Base-by-base conservation (phyloP, 2,888 invertebrate genomes). In the Lagria hirta region DNA sequence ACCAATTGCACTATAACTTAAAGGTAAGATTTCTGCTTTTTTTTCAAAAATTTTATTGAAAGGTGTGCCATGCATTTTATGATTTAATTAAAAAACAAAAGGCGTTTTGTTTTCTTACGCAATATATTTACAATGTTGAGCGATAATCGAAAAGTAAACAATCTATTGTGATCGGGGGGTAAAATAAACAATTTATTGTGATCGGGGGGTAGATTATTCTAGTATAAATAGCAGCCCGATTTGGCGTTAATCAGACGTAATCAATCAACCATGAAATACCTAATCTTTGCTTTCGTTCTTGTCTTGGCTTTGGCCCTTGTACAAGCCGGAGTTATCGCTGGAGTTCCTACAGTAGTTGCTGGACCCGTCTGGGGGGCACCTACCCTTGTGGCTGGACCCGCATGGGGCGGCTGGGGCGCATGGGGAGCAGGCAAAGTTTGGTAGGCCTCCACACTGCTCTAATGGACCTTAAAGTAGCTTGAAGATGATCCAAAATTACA, bases 341-440 rank as follows among this genome's bases (percentile, higher is more conserved):
- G 6, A 4, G 11, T 16, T 26, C 14, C 29, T 16, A 29, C 23
- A 8, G 29, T 35, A 3, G 18, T 20, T 23, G 41, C 20, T 15
- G 22, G 24, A n/a, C 29, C 38, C 7, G n/a, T n/a, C n/a, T n/a
- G n/a, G n/a, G n/a, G n/a, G n/a, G 38, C 44, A 14, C 43, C 29
- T 21, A 27, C 21, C 28, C 35, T 34, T 15, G 45, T 41, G 23
- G 49, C 27, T 11, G 49, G 29, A 4, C 43, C 42, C 11, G 49
- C 24, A 27, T 49, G 49, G 49, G 49, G 36, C 10, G 41, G 50
- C 13, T 54, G 54, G 54, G 49, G 43, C 36, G 48, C 34, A 35
- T n/a, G n/a, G 2, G 41, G 18, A 15, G 17, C 5, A 10, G 8
- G 7, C 12, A 11, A 22, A 12, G 18, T 29, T 34, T 46, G 46